These are phyloP conservation scores for Terebella lapidaria DNA, from an alignment of 2,888 invertebrate species.

Conservation along the genomic window DNA sequence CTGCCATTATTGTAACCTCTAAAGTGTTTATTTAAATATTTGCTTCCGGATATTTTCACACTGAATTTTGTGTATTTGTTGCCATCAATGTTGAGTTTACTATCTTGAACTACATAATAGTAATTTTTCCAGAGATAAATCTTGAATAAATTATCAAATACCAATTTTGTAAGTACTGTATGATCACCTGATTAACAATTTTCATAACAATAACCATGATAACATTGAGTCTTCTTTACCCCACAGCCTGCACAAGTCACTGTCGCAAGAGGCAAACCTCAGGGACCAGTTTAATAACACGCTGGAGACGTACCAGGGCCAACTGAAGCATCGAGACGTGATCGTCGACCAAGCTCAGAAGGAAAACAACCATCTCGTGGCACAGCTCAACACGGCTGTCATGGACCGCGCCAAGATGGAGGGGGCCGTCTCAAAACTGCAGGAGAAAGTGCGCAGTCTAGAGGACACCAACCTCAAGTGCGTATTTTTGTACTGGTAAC, in stretches of 20 bases:
- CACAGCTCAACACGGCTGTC: constrained; percentile 26
- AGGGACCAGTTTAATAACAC: constrained; percentile 34
- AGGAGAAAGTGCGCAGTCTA: constrained; percentile 8
- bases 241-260: constrained; percentile 40
- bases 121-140: too few relatives aligned
- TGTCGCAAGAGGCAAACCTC: constrained; percentile 32
- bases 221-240: neutral
- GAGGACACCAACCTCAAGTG: constrained; percentile 16
- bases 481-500: too few relatives aligned
- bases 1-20: too few relatives aligned
- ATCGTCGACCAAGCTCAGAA: constrained; percentile 24
- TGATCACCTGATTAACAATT: too few relatives aligned
- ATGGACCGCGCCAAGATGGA: constrained; percentile 29
- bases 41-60: too few relatives aligned
- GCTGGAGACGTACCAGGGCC: constrained; percentile 26
- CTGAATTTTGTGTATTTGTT: too few relatives aligned
- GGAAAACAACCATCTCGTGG: constrained; percentile 28
- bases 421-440: constrained; percentile 27
- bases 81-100: too few relatives aligned
- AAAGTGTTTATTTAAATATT: too few relatives aligned
- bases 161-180: too few relatives aligned
- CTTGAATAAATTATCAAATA: too few relatives aligned
- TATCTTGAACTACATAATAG: too few relatives aligned
- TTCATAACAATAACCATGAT: too few relatives aligned
- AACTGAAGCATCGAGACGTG: constrained; percentile 26